phyloP scores from a whole-genome alignment of 2,888 invertebrate species.

The Leistus spinibarbis region DNA sequence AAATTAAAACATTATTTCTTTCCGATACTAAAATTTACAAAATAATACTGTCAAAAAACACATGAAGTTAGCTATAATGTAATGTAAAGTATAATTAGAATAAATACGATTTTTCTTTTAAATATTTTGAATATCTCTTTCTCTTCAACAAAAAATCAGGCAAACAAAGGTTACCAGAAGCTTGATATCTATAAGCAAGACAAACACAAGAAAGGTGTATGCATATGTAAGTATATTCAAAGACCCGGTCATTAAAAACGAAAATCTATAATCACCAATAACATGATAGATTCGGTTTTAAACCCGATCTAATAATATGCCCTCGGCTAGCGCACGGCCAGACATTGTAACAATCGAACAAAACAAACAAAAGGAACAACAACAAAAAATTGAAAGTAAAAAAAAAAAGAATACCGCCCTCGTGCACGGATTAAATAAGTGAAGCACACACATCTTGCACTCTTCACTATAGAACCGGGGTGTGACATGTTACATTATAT shows the following conservation, averaged over 20 bases:
- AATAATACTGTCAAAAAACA: too few relatives aligned
- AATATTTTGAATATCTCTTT: too few relatives aligned
- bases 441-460: too few relatives aligned
- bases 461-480: neutral
- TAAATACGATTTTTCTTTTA: too few relatives aligned
- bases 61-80: too few relatives aligned
- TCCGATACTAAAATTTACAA: too few relatives aligned
- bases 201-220: neutral
- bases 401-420: conserved; percentile 1
- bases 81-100: too few relatives aligned
- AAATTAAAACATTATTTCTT: too few relatives aligned
- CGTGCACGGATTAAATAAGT: conserved; percentile 1
- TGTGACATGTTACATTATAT: neutral
- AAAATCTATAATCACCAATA: neutral
- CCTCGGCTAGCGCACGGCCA: neutral
- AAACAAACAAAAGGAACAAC: neutral
- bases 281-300: neutral
- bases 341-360: neutral
- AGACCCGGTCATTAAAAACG: neutral
- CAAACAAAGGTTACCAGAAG: neutral
- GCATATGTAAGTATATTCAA: neutral
- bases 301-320: neutral
- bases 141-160: too few relatives aligned
- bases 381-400: neutral
- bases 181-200: neutral